A percentile compares a stretch with the other conserved stretches of the same genome.
phyloP scores from a whole-genome alignment of 2,113 vertebrate species.

The Pomatostomus ruficeps region DNA sequence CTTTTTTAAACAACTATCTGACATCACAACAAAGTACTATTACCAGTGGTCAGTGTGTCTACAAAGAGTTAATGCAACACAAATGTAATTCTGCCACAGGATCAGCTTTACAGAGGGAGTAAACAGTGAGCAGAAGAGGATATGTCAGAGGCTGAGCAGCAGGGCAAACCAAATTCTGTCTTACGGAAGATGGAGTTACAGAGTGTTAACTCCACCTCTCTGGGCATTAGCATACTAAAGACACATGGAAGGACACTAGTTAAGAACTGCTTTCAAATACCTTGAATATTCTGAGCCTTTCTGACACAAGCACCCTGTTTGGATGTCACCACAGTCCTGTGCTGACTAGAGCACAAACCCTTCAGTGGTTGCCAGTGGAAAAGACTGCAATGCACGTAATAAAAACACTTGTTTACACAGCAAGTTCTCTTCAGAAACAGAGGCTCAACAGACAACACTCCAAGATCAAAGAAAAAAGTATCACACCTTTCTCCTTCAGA shows the following conservation, averaged over 20 bases:
- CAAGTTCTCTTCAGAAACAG: not conserved
- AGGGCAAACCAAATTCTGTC: not conserved
- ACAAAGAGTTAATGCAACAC: not conserved
- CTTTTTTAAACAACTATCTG: not conserved
- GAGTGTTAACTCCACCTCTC: not conserved
- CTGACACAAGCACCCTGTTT: not conserved
- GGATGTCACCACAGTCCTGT: not conserved
- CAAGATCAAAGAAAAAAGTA: not conserved
- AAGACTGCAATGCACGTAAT: accelerated
- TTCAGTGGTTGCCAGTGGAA: not conserved
- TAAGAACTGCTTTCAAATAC: not conserved
- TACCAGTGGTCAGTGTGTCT: not conserved
- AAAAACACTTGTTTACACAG: not conserved
- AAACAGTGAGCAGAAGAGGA: not conserved
- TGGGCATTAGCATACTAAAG: not conserved
- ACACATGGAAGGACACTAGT: not conserved
- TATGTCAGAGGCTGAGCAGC: not conserved
- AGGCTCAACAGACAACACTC: not conserved
- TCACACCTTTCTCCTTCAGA: not conserved
- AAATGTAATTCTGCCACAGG: not conserved
- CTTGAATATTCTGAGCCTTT: not conserved
- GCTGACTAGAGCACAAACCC: not conserved
- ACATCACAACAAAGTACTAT: not conserved
- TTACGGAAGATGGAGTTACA: not conserved
- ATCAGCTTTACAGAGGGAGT: not conserved